phyloP scores from a whole-genome alignment of 1,140 invertebrate species.

The Phocides pigmalion region DNA sequence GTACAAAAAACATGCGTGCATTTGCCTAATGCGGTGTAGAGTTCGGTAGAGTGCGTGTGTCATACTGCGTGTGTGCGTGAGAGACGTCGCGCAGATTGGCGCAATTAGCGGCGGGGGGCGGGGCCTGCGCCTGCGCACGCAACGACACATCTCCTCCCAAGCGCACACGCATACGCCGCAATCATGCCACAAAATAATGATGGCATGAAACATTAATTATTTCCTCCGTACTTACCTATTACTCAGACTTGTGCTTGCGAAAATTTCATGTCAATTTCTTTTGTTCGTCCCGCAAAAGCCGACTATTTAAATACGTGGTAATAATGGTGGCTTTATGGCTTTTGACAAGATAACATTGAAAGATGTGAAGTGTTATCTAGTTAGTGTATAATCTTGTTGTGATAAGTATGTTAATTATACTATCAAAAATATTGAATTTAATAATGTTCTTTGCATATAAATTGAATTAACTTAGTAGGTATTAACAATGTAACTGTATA shows the following conservation, averaged over 20 bases:
- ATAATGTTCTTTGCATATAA: background rate
- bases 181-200: conserved; percentile 61
- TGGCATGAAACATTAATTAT: conserved; percentile 70
- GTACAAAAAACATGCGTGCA: conserved; percentile 56
- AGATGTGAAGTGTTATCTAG: conserved; percentile 9
- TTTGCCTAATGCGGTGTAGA: conserved; percentile 51
- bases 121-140: conserved; percentile 64
- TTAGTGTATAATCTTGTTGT: background rate
- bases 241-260: conserved; percentile 43
- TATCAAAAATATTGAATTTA: background rate
- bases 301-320: conserved; percentile 16
- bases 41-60: conserved; percentile 48
- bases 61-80: conserved; percentile 57
- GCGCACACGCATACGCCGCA: conserved; percentile 46
- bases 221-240: conserved; percentile 51
- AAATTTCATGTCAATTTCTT: conserved; percentile 55
- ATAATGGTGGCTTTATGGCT: conserved; percentile 14
- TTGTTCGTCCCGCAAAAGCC: conserved; percentile 41
- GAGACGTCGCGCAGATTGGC: conserved; percentile 68
- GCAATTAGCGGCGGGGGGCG: conserved; percentile 74
- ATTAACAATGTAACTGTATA: too few species aligned
- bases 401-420: background rate
- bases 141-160: conserved; percentile 68
- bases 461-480: too few species aligned
- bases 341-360: conserved; percentile 10